These are phyloP conservation scores for Labeo catla DNA, from an alignment of 2,113 vertebrate genomes.

Conservation along the genomic window DNA sequence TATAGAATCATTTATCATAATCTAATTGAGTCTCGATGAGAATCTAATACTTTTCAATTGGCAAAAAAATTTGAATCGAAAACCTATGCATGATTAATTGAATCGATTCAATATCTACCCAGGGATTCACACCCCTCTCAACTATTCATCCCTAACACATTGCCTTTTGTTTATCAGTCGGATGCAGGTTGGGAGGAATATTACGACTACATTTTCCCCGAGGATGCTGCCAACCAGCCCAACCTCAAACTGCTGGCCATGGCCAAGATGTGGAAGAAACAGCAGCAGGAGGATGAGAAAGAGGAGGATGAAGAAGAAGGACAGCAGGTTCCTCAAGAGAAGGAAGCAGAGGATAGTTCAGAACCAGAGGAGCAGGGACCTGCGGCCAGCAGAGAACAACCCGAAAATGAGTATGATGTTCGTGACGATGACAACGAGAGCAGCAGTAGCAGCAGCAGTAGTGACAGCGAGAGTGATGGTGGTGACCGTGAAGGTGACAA, in stretches of 20 bases:
- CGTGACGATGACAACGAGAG: conserved; percentile 47
- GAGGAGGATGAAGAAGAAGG: conserved; percentile 42
- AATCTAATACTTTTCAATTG: too few species aligned
- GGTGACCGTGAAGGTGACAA: conserved; percentile 14
- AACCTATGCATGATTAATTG: background rate
- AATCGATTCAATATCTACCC: background rate
- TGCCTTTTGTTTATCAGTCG: conserved; percentile 75
- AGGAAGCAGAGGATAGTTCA: conserved; percentile 1
- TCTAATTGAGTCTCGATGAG: too few species aligned
- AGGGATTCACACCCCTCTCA: background rate
- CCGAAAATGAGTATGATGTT: conserved; percentile 21
- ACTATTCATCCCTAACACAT: background rate
- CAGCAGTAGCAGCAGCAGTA: conserved; percentile 43
- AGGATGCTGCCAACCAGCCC: conserved; percentile 96
- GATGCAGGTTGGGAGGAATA: conserved; percentile 98
- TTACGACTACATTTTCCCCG: conserved; percentile 98
- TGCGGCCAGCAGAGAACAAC: background rate
- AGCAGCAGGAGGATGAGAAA: conserved; percentile 78
- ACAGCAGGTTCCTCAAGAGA: background rate
- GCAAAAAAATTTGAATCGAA: background rate
- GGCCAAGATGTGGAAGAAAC: conserved; percentile 98
- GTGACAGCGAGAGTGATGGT: conserved; percentile 43
- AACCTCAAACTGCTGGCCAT: conserved; percentile 97
- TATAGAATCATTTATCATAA: background rate
- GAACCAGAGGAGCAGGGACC: conserved; percentile 16